Evolutionary conservation across 2,113 vertebrate species (phyloP).

Genomic region (Numida meleagris): DNA sequence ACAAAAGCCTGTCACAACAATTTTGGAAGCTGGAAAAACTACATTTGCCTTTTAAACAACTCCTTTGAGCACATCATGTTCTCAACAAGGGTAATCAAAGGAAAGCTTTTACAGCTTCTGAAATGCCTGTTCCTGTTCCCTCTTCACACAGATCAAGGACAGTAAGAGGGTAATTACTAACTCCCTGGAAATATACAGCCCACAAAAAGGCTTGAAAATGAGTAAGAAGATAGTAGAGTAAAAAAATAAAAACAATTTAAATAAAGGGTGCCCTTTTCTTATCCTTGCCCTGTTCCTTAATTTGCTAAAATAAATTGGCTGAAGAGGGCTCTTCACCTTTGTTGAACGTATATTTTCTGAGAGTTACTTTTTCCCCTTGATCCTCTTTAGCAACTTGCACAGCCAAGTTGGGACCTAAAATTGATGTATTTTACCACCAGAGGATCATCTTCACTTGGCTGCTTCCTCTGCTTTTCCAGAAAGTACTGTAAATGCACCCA

Average conservation of each 20-base stretch:
- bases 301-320: not conserved
- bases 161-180: constrained; percentile 19
- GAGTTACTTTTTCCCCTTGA: not conserved
- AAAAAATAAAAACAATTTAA: too few relatives aligned
- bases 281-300: not conserved
- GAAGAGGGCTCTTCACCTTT: not conserved
- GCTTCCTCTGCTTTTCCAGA: not conserved
- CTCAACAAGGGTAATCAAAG: not conserved
- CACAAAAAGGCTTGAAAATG: not conserved
- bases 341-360: not conserved
- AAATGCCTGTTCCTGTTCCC: constrained; percentile 2
- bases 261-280: not conserved
- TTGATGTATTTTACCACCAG: not conserved
- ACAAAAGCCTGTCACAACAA: constrained; percentile 35
- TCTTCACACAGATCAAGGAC: constrained; percentile 13
- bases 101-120: constrained; percentile 7
- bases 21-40: constrained; percentile 10
- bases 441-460: not conserved
- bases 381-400: not conserved
- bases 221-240: not conserved
- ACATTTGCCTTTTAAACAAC: not conserved
- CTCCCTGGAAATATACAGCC: not conserved
- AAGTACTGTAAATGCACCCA: not conserved
- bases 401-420: not conserved
- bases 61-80: constrained; percentile 7